phyloP scores from a whole-genome alignment of 2,888 invertebrate genomes.

The Drosophila pegasa region DNA sequence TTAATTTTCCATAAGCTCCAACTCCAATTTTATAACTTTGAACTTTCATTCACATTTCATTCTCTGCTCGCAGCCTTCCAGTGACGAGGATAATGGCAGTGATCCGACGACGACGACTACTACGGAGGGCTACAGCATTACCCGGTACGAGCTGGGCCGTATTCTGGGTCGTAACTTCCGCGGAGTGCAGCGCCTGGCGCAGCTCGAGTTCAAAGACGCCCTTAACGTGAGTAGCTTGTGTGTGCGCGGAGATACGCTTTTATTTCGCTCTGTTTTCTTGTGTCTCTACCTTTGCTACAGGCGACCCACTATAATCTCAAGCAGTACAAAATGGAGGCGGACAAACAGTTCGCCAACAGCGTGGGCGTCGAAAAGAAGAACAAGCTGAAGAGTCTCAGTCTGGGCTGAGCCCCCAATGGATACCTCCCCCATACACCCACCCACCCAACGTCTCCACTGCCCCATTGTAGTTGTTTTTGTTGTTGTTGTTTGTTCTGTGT shows the following conservation, averaged over 20 bases:
- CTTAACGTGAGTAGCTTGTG: conserved; percentile 76
- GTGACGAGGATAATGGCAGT: conserved; percentile 46
- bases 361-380: conserved; percentile 79
- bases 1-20: too few relatives aligned
- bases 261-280: not conserved
- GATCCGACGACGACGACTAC: conserved; percentile 72
- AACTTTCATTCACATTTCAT: not conserved
- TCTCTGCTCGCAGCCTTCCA: conserved; percentile 26
- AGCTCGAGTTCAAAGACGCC: conserved; percentile 82
- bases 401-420: conserved; percentile 62
- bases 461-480: conserved; percentile 3
- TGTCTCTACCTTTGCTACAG: conserved; percentile 52
- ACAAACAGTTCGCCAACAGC: conserved; percentile 82
- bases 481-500: conserved; percentile 1
- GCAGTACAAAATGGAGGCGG: conserved; percentile 81
- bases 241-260: not conserved
- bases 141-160: conserved; percentile 83
- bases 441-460: not conserved
- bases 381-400: conserved; percentile 66
- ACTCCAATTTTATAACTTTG: too few relatives aligned
- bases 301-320: conserved; percentile 82
- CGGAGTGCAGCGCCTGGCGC: conserved; percentile 82
- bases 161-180: conserved; percentile 84
- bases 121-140: conserved; percentile 82
- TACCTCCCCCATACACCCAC: too few relatives aligned